These are phyloP conservation scores for Asteroscopus sphinx DNA, from an alignment of 2,888 invertebrate species.

Conservation along the genomic window DNA sequence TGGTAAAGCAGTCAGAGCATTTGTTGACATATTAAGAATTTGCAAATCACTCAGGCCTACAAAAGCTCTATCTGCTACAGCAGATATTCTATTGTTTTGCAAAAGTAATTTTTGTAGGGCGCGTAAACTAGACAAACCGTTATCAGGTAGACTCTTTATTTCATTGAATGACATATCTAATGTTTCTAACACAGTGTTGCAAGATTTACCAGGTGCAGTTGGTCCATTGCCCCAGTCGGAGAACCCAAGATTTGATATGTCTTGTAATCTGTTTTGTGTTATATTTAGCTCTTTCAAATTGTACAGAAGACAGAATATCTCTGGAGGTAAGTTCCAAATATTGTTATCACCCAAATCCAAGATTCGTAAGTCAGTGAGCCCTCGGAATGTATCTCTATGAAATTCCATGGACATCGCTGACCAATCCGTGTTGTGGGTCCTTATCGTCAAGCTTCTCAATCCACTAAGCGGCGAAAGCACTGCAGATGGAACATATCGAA, in stretches of 20 bases:
- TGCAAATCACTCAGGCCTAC: conserved; percentile 92
- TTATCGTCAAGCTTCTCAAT: conserved; percentile 91
- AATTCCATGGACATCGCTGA: conserved; percentile 94
- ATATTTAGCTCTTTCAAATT: conserved; percentile 92
- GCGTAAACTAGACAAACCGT: conserved; percentile 92
- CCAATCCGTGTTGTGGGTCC: conserved; percentile 95
- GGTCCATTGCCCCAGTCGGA: conserved; percentile 93
- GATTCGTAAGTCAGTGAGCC: conserved; percentile 91
- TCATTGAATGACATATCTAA: conserved; percentile 94
- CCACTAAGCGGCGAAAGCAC: conserved; percentile 92
- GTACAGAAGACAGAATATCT: conserved; percentile 93
- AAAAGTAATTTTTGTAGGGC: conserved; percentile 92
- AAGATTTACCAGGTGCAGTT: conserved; percentile 91
- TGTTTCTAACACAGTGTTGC: conserved; percentile 92
- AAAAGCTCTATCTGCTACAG: conserved; percentile 93
- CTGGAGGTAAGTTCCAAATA: conserved; percentile 93
- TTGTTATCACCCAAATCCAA: conserved; percentile 94
- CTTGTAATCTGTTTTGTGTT: conserved; percentile 94
- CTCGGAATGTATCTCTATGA: conserved; percentile 92
- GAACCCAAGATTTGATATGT: conserved; percentile 93
- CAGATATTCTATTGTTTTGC: conserved; percentile 93
- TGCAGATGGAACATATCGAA: conserved; percentile 92
- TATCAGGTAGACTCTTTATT: conserved; percentile 92
- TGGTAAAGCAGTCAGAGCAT: conserved; percentile 93
- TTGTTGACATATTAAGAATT: conserved; percentile 94